Base-by-base conservation (phyloP, 2,888 invertebrate genomes). In the Yponomeuta sedellus region DNA sequence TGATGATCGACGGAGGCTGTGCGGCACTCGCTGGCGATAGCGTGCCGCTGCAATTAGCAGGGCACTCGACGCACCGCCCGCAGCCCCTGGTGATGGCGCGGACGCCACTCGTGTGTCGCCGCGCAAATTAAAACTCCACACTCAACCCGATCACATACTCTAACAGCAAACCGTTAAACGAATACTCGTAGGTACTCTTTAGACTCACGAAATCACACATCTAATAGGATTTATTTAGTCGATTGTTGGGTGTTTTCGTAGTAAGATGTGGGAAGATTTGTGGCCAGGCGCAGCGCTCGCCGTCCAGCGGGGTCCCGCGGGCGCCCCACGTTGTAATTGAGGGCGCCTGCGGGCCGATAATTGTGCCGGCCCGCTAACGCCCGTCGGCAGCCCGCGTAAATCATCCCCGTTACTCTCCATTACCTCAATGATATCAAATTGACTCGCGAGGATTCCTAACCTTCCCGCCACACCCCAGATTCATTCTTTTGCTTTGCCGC, bases 331-430 rank as follows among this genome's bases (percentile, higher is more conserved):
- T 86, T 82, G 91, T 90, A 90, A 91, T 90, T 89, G 91, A 90
- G 90, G 85, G 90, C 87, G 88, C 88, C 90, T 82, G 88, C 87
- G 90, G 90, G 86, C 89, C 89, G 88, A 90, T 89, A 89, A 89
- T 88, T 88, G 90, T 84, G 85, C 82, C 81, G 79, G 80, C 82
- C 79, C 83, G 85, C 87, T 83, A 80, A 79, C 78, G 77, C 78
- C 68, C 71, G 68, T 67, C 70, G 71, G 71, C 70, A 68, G 73
- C 69, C 80, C 82, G 79, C 84, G 83, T 91, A 91, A 90, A 91
- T 91, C 91, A 89, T 88, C 85, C 80, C 81, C 86, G 86, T 91
- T 90, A 86, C 83, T 90, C 90, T 88, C 91, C 88, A 91, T 91
- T 91, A 90, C 84, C 84, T 83, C 85, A 80, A 66, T 89, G 86